phyloP scores from a whole-genome alignment of 2,888 invertebrate genomes.

The Dicycla oo region DNA sequence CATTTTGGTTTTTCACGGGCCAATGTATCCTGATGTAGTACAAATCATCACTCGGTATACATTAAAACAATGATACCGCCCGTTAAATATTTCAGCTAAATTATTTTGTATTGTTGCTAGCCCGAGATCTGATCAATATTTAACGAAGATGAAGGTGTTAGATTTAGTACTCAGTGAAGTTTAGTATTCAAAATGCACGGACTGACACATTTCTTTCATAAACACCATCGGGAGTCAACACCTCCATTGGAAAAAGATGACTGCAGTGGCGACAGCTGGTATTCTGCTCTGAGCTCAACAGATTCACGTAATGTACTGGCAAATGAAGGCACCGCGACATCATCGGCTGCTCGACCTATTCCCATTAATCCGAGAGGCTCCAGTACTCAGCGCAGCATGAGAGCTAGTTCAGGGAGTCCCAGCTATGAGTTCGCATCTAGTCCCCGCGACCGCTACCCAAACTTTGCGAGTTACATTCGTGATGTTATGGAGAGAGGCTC shows the following conservation, averaged over 20 bases:
- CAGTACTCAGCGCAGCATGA: conserved; percentile 76
- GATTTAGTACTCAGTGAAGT: conserved; percentile 37
- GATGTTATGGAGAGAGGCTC: conserved; percentile 80
- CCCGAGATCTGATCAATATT: conserved; percentile 68
- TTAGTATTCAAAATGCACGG: conserved; percentile 84
- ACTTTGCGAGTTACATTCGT: conserved; percentile 86
- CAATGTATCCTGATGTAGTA: conserved; percentile 17
- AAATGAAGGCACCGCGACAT: conserved; percentile 66
- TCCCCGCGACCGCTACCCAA: conserved; percentile 85
- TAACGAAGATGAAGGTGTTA: conserved; percentile 44
- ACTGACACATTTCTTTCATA: conserved; percentile 84
- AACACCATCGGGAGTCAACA: conserved; percentile 80
- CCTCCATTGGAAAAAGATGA: conserved; percentile 82
- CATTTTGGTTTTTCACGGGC: conserved; percentile 1
- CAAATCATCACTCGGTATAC: not conserved
- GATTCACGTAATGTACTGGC: conserved; percentile 71
- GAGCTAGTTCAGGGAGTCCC: conserved; percentile 76
- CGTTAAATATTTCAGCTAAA: conserved; percentile 18
- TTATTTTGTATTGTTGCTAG: conserved; percentile 38
- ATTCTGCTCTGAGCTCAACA: conserved; percentile 77
- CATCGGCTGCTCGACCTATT: conserved; percentile 70
- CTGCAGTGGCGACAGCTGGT: conserved; percentile 85
- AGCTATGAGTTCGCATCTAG: conserved; percentile 81
- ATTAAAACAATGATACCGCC: conserved; percentile 21
- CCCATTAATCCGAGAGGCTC: conserved; percentile 79